These are phyloP conservation scores for Leptobrachium ailaonicum DNA, from an alignment of 2,113 vertebrate genomes.

Conservation along the genomic window DNA sequence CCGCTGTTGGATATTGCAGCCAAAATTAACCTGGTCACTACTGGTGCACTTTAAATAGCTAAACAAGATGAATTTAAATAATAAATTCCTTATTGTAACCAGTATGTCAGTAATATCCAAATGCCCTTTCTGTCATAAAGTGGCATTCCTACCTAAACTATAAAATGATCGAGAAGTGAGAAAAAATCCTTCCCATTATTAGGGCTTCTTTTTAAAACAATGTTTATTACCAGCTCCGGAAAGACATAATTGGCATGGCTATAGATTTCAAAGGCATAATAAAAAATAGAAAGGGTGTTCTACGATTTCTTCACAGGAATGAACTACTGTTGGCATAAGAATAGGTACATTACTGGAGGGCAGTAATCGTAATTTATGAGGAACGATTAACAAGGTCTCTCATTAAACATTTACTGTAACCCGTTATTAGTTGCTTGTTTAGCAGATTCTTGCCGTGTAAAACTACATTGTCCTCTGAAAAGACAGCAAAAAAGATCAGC, in stretches of 20 bases:
- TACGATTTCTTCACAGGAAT: neutral
- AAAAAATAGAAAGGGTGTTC: constrained; percentile 16
- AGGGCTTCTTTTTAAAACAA: neutral
- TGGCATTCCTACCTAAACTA: neutral
- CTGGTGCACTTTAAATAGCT: too few relatives aligned
- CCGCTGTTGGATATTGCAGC: too few relatives aligned
- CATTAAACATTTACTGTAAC: constrained; percentile 44
- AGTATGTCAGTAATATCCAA: too few relatives aligned
- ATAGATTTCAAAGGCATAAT: constrained; percentile 10
- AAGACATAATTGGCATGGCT: constrained; percentile 8
- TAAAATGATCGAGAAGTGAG: neutral
- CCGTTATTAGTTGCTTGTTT: constrained; percentile 42
- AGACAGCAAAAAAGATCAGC: constrained; percentile 19
- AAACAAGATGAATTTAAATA: too few relatives aligned
- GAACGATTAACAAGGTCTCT: constrained; percentile 20
- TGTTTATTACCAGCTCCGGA: neutral
- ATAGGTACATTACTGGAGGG: constrained; percentile 31
- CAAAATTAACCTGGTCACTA: too few relatives aligned
- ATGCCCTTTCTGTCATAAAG: too few relatives aligned
- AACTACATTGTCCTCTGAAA: constrained; percentile 49
- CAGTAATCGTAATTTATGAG: constrained; percentile 42
- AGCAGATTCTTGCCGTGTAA: constrained; percentile 42
- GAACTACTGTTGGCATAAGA: constrained; percentile 29
- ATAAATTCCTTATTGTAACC: too few relatives aligned
- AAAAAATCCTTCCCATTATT: neutral